Percentiles rank a stretch among this genome's conserved stretches.
phyloP scores from a whole-genome alignment of 2,797 vertebrate species.

The Halcyon chelicuti region DNA sequence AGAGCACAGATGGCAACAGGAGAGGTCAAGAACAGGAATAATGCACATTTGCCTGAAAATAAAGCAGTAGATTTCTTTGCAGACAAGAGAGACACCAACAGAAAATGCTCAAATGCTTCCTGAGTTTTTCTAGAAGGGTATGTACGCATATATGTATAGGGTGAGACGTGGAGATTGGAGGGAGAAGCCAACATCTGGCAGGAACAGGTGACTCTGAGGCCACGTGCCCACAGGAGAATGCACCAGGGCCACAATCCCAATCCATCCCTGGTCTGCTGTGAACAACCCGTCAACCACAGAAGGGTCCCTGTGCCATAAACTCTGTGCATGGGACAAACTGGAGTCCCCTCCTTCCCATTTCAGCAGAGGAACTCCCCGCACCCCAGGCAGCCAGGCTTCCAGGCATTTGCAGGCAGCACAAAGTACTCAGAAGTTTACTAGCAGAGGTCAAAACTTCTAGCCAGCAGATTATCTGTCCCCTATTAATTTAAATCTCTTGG shows the following conservation, averaged over 20 bases:
- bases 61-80: neutral
- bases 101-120: neutral
- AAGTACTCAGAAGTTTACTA: neutral
- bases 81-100: neutral
- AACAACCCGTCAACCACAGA: accelerated
- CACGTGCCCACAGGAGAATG: accelerated
- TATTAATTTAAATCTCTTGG: neutral
- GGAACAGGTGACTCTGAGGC: neutral
- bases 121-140: neutral
- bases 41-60: neutral
- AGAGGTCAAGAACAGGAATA: neutral
- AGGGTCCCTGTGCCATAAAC: neutral
- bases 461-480: neutral
- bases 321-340: accelerated
- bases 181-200: neutral
- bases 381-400: neutral
- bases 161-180: neutral
- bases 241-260: neutral
- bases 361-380: neutral
- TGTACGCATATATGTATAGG: no score
- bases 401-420: neutral
- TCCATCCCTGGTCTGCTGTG: neutral
- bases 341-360: neutral
- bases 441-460: neutral
- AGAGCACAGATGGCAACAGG: neutral